Evolutionary conservation across 1,140 invertebrate genomes (phyloP).

Genomic region (Danaus plexippus): DNA sequence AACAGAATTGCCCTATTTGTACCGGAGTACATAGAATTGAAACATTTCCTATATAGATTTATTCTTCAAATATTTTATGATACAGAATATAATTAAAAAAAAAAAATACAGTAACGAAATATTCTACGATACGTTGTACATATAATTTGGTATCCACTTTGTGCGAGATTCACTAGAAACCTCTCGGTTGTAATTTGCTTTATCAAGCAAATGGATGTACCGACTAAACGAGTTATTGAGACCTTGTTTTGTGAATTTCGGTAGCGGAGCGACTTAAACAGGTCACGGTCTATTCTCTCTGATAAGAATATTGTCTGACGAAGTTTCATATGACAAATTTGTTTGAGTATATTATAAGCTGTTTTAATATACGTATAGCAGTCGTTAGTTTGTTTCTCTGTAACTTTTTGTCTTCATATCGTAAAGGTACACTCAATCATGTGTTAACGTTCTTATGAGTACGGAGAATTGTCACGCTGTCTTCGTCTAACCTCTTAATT

Average conservation of each 20-base stretch:
- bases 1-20: no score
- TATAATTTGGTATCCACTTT: no score
- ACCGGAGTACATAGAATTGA: not conserved
- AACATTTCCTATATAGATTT: not conserved
- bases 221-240: constrained; percentile 12
- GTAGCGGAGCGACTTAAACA: constrained; percentile 11
- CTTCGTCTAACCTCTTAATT: no score
- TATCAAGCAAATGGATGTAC: not conserved
- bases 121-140: not conserved
- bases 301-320: no score
- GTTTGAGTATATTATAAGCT: no score
- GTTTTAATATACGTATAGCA: no score
- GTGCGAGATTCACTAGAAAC: no score
- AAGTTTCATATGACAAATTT: no score
- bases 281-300: constrained; percentile 1
- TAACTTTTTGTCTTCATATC: no score
- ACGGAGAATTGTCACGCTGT: constrained; percentile 6
- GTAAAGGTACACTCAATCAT: no score
- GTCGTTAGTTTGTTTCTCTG: no score
- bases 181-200: no score
- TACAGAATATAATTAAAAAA: not conserved
- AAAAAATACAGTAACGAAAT: not conserved
- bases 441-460: constrained; percentile 1
- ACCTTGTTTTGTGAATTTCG: constrained; percentile 14
- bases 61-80: not conserved